phyloP scores from a whole-genome alignment of 2,888 invertebrate genomes.

The Parascotia fuliginaria region DNA sequence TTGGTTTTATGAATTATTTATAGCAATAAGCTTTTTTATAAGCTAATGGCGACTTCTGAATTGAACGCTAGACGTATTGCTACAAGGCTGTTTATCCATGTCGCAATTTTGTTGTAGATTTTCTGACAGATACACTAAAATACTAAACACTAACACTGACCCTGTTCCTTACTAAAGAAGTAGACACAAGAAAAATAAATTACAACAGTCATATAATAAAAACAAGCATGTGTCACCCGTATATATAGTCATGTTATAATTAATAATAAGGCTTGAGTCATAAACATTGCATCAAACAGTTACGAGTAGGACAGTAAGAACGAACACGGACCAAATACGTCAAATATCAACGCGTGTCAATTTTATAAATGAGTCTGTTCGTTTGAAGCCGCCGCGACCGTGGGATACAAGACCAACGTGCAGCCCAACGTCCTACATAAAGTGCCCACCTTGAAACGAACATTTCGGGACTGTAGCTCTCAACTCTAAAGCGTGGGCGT shows the following conservation, averaged over 20 bases:
- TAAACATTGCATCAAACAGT: constrained; percentile 5
- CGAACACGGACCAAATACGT: constrained; percentile 53
- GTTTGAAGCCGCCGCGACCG: constrained; percentile 67
- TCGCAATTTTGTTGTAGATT: too few species aligned
- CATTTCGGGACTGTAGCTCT: constrained; percentile 20
- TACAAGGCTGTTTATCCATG: too few species aligned
- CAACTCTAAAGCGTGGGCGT: constrained; percentile 10
- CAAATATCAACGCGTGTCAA: constrained; percentile 72
- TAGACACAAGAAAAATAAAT: too few species aligned
- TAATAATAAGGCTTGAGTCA: too few species aligned
- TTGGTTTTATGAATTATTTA: neutral
- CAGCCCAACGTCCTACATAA: constrained; percentile 24
- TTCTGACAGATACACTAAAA: too few species aligned
- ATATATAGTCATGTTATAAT: too few species aligned
- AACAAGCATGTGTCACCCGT: too few species aligned
- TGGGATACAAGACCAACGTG: constrained; percentile 48
- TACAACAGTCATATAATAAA: too few species aligned
- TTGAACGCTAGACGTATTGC: too few species aligned
- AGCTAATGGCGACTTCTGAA: too few species aligned
- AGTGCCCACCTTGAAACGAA: constrained; percentile 20
- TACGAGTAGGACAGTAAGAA: constrained; percentile 11
- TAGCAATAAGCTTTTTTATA: neutral
- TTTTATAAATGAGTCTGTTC: constrained; percentile 68
- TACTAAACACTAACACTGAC: too few species aligned
- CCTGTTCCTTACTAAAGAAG: too few species aligned